These are phyloP conservation scores for Isurus oxyrinchus DNA, from an alignment of 2,113 vertebrate species.

Conservation along the genomic window DNA sequence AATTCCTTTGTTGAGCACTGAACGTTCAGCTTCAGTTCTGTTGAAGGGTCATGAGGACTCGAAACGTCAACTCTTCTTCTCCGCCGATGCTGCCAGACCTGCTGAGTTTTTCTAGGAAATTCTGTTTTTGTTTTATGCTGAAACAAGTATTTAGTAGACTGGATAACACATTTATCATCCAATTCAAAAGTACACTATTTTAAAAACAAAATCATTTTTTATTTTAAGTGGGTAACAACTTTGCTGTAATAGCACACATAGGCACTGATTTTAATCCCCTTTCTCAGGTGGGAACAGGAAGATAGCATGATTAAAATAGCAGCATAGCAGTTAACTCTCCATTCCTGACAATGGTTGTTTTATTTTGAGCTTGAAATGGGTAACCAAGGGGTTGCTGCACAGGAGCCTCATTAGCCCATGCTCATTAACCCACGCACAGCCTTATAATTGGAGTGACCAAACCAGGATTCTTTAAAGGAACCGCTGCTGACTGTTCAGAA, in stretches of 20 bases:
- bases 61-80: no score
- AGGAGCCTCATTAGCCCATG: background rate
- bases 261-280: background rate
- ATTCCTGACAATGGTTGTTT: background rate
- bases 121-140: no score
- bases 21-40: no score
- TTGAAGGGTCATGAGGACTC: no score
- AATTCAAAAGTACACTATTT: background rate
- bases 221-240: background rate
- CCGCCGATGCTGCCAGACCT: no score
- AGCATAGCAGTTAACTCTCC: background rate
- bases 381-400: background rate
- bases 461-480: background rate
- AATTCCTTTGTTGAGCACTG: no score
- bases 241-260: background rate
- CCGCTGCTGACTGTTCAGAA: background rate
- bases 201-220: background rate
- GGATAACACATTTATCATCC: background rate
- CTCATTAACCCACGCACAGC: background rate
- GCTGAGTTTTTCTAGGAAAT: no score
- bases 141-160: background rate
- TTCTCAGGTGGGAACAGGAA: background rate
- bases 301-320: background rate
- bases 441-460: background rate
- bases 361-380: background rate